phyloP scores from a whole-genome alignment of 1,140 invertebrate genomes.

The Bemisia tabaci region DNA sequence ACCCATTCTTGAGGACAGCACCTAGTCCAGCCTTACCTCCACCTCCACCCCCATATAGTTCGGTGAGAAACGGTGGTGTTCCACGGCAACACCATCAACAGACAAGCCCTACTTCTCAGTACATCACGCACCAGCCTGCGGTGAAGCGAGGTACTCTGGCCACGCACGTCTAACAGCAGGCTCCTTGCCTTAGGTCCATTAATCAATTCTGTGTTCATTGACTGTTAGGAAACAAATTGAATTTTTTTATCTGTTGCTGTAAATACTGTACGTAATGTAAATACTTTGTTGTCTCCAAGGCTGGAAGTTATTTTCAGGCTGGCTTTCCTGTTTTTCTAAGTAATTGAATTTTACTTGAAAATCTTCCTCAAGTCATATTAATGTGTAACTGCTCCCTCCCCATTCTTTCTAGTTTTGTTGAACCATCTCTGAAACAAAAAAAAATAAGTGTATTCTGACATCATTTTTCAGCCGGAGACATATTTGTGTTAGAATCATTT shows the following conservation, averaged over 20 bases:
- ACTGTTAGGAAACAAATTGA: not conserved
- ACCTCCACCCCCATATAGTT: constrained; percentile 54
- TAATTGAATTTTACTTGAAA: too few relatives aligned
- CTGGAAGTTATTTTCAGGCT: too few relatives aligned
- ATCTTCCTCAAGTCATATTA: too few relatives aligned
- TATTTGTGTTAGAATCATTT: too few relatives aligned
- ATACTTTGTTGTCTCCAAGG: too few relatives aligned
- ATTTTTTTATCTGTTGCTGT: not conserved
- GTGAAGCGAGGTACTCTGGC: constrained; percentile 44
- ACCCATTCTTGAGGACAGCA: constrained; percentile 65
- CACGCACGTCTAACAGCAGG: constrained; percentile 39
- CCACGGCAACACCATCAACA: constrained; percentile 35
- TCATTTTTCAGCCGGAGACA: too few relatives aligned
- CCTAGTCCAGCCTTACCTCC: constrained; percentile 62
- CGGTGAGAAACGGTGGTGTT: constrained; percentile 32
- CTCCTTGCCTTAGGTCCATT: not conserved
- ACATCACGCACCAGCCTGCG: constrained; percentile 33
- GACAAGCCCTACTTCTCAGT: constrained; percentile 36
- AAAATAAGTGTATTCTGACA: too few relatives aligned
- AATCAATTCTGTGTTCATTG: not conserved
- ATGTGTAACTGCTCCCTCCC: too few relatives aligned
- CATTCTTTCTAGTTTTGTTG: too few relatives aligned
- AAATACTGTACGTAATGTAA: not conserved
- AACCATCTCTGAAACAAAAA: too few relatives aligned
- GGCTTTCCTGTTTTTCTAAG: too few relatives aligned